Conservation (phyloP, 2,113 vertebrate species). For the Caretta caretta region DNA sequence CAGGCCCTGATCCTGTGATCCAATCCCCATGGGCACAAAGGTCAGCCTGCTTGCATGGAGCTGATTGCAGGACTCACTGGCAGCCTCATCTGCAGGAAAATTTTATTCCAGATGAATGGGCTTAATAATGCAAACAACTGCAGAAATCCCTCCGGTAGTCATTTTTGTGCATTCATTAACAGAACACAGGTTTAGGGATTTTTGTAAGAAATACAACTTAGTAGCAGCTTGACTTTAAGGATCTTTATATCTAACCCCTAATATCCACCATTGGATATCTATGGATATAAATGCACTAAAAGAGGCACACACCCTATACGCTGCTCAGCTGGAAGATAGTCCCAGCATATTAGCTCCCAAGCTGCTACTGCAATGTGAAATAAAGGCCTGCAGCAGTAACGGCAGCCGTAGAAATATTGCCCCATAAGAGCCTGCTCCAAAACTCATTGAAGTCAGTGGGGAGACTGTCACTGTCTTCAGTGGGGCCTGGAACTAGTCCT, state of each 20-base stretch:
- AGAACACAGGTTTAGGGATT: neutral
- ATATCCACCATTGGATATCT: neutral
- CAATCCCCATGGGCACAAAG: neutral
- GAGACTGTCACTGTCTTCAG: rapidly evolving
- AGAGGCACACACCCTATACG: rapidly evolving
- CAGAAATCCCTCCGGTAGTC: neutral
- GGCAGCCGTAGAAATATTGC: neutral
- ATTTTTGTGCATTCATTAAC: neutral
- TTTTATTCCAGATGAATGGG: neutral
- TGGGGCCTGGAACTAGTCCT: rapidly evolving
- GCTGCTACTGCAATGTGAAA: neutral
- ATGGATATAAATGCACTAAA: rapidly evolving
- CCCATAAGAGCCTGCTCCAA: neutral
- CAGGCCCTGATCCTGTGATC: neutral
- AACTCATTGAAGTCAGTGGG: rapidly evolving
- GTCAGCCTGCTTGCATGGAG: neutral
- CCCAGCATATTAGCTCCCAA: too few species aligned
- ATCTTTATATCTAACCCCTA: rapidly evolving
- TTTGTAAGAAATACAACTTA: neutral
- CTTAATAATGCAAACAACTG: neutral
- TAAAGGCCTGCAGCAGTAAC: neutral
- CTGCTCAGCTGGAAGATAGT: neutral
- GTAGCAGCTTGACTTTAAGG: neutral
- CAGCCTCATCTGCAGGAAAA: neutral
- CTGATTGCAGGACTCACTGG: neutral